Evolutionary conservation across 2,113 vertebrate genomes (phyloP), one percentile per base, ranked within the genome.

Genomic region (Notarius lentiginosus): DNA sequence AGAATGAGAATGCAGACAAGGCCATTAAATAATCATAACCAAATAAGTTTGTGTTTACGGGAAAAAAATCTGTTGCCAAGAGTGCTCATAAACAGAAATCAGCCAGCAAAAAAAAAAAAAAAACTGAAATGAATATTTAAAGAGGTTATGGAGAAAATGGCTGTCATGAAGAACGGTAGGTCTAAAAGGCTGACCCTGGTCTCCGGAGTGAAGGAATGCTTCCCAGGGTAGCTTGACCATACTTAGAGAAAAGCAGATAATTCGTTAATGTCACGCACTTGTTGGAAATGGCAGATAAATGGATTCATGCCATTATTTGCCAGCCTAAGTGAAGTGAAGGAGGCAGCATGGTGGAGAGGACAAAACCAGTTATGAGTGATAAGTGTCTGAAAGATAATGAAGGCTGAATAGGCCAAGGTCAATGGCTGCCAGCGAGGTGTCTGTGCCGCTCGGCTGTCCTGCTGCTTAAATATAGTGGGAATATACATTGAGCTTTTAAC

Each of bases 231-330:
- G 94, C 94, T 94, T 92, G 91, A 92, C 92, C 94, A 95, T 94
- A 95, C 95, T 95, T 94, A 95, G 94, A 92, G 94, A 95, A 95
- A 95, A 94, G 94, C 93, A 94, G 93, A 94, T 95, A 94, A 95
- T 96, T 96, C 93, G 93, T 95, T 96, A 95, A 95, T 95, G 95
- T 96, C 95, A 94, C 94, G 92, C 92, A 95, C 94, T 95, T 94
- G 95, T 95, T 95, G 93, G 94, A 96, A 96, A 96, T 95, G 94
- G 95, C 93, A 95, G 94, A 96, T 95, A 96, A 96, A 96, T 96
- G 95, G 95, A 96, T 96, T 95, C 93, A 92, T 92, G 93, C 94
- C 95, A 95, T 96, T 96, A 96, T 95, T 95, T 95, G 93, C 93
- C 90, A 73, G 94, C 94, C 93, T 95, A 95, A 96, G 94, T 96